These are phyloP conservation scores for Mythimna vitellina DNA, from an alignment of 2,888 invertebrate genomes.

Conservation along the genomic window DNA sequence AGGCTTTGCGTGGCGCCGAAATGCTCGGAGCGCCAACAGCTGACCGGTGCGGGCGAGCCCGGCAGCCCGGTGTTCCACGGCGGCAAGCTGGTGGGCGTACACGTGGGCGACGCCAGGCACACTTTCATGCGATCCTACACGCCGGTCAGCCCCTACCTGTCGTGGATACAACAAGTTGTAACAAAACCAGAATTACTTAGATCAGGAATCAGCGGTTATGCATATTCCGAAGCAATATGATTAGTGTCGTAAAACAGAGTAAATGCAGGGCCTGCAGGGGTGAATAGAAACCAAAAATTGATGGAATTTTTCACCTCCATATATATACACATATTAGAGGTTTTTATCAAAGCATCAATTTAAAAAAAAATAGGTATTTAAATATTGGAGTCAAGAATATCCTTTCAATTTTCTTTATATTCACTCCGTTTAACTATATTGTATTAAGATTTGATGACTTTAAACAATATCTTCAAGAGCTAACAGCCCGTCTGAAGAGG, in stretches of 20 bases:
- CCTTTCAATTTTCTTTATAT: background rate
- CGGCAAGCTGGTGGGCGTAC: constrained; percentile 35
- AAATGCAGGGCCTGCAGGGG: background rate
- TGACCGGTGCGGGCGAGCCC: background rate
- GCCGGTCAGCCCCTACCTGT: constrained; percentile 41
- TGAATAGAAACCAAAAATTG: background rate
- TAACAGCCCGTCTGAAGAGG: background rate
- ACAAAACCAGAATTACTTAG: background rate
- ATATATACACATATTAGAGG: background rate
- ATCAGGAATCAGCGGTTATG: too few relatives aligned
- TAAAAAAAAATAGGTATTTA: too few relatives aligned
- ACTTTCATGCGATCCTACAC: constrained; percentile 12
- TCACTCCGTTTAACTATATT: background rate
- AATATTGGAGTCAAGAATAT: background rate
- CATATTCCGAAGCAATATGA: background rate
- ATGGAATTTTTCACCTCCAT: background rate
- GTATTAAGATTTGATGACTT: background rate
- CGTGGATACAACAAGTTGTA: constrained; percentile 25
- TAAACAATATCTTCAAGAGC: background rate
- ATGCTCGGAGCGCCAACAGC: background rate
- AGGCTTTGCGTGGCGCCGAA: constrained; percentile 26
- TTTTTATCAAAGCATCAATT: too few relatives aligned
- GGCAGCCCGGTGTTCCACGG: constrained; percentile 38
- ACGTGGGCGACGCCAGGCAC: background rate
- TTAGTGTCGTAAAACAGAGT: background rate